These are phyloP conservation scores for Drosophila neutralis DNA, from an alignment of 2,888 invertebrate species.

Conservation along the genomic window DNA sequence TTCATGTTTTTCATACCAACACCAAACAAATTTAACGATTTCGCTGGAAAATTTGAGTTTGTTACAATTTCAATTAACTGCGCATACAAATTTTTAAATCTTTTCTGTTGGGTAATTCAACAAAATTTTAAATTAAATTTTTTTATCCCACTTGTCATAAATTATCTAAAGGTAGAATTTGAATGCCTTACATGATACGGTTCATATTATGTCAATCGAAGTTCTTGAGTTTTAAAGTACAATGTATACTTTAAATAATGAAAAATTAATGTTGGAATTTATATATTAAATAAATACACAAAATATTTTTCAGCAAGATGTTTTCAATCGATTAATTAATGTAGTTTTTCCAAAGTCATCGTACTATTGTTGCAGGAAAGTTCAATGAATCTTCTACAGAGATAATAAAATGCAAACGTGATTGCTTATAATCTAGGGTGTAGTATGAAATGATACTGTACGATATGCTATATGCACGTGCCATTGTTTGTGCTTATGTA, in stretches of 20 bases:
- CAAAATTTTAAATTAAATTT: not conserved
- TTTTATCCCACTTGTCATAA: not conserved
- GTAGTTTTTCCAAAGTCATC: not conserved
- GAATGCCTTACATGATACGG: slow-evolving; percentile 27
- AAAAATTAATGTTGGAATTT: slow-evolving; percentile 1
- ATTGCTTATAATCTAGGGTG: slow-evolving; percentile 63
- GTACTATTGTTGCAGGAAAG: slow-evolving; percentile 21
- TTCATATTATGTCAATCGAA: slow-evolving; percentile 27
- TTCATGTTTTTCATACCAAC: not conserved
- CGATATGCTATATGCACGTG: slow-evolving; percentile 66
- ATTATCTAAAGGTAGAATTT: slow-evolving; percentile 31
- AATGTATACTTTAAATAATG: not conserved
- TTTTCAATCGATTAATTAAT: too few relatives aligned
- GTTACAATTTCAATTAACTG: not conserved
- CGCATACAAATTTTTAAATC: not conserved
- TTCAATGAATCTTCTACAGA: slow-evolving; percentile 62
- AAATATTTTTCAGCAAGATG: not conserved
- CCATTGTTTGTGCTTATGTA: slow-evolving; percentile 59
- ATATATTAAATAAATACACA: not conserved
- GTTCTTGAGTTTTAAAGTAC: not conserved
- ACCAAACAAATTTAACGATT: not conserved
- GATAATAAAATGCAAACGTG: slow-evolving; percentile 67
- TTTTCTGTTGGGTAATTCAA: not conserved
- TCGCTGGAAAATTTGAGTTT: not conserved
- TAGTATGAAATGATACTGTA: slow-evolving; percentile 39